Evolutionary conservation across 1,140 invertebrate genomes (phyloP).

Genomic region (Choristoneura fumiferana): DNA sequence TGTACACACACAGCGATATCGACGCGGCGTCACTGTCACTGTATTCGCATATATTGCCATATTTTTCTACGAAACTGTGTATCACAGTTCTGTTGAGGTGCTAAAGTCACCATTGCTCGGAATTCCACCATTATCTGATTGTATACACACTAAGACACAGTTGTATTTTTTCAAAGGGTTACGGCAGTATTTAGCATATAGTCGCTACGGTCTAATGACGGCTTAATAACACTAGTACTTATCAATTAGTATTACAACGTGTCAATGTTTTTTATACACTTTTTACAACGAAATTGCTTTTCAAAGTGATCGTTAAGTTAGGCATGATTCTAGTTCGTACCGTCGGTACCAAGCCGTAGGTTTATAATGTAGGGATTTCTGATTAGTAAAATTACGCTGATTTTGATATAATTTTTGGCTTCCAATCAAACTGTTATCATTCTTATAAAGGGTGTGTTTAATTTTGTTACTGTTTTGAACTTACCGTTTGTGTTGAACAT

Average conservation of each 20-base stretch:
- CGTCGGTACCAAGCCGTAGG: not conserved
- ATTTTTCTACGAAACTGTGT: too few relatives aligned
- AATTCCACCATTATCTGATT: too few relatives aligned
- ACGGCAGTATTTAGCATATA: not conserved
- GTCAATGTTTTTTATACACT: conserved; percentile 68
- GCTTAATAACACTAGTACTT: conserved; percentile 45
- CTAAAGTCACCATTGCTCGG: too few relatives aligned
- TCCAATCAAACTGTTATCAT: conserved; percentile 30
- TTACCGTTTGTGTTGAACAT: conserved; percentile 4
- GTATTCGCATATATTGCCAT: too few relatives aligned
- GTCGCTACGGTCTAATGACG: conserved; percentile 15
- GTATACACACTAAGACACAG: too few relatives aligned
- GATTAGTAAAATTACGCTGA: conserved; percentile 7
- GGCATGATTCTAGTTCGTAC: not conserved
- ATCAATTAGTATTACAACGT: conserved; percentile 56
- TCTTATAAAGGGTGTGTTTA: conserved; percentile 36
- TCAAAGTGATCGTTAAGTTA: not conserved
- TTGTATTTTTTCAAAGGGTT: not conserved
- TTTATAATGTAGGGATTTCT: conserved; percentile 19
- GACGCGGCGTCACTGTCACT: too few relatives aligned
- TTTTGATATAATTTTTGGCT: conserved; percentile 25
- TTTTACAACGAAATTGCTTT: conserved; percentile 57
- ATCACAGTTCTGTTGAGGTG: too few relatives aligned
- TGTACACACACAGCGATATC: too few relatives aligned
- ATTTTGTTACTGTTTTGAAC: conserved; percentile 21